phyloP scores from a whole-genome alignment of 2,888 invertebrate species.

The Limnephilus lunatus region DNA sequence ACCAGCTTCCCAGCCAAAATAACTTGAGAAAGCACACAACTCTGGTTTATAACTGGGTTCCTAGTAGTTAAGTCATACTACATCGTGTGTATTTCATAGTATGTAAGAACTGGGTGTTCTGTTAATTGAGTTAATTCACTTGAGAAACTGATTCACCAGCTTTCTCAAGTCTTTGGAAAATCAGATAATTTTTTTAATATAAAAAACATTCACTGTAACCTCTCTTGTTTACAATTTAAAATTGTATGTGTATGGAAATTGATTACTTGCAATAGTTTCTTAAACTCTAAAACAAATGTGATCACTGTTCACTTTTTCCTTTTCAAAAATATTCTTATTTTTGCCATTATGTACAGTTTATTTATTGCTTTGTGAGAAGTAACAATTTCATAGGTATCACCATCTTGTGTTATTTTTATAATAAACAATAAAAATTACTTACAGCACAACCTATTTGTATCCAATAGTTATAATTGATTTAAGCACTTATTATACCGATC shows the following conservation, averaged over 20 bases:
- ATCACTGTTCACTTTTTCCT: background rate
- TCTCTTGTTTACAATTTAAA: background rate
- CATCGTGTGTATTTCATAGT: too few relatives aligned
- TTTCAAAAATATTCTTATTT: background rate
- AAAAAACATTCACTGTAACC: background rate
- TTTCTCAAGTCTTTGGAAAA: background rate
- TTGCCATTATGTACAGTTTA: background rate
- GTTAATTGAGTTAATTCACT: background rate
- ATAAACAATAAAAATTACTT: background rate
- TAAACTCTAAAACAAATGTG: background rate
- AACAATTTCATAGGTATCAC: background rate
- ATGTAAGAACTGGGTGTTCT: too few relatives aligned
- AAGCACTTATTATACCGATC: background rate
- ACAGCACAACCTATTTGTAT: background rate
- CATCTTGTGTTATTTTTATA: background rate
- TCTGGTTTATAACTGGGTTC: too few relatives aligned
- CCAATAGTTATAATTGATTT: background rate
- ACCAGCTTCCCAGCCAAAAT: too few relatives aligned
- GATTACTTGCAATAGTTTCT: background rate
- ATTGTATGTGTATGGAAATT: background rate
- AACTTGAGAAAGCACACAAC: too few relatives aligned
- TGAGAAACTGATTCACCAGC: background rate
- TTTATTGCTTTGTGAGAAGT: background rate
- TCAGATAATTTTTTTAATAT: background rate
- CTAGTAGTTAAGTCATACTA: too few relatives aligned